A percentile compares a stretch with the other conserved stretches of the same genome.
These are phyloP conservation scores for Sorex maritimensis DNA, from an alignment of 2,797 vertebrate genomes.

Conservation along the genomic window DNA sequence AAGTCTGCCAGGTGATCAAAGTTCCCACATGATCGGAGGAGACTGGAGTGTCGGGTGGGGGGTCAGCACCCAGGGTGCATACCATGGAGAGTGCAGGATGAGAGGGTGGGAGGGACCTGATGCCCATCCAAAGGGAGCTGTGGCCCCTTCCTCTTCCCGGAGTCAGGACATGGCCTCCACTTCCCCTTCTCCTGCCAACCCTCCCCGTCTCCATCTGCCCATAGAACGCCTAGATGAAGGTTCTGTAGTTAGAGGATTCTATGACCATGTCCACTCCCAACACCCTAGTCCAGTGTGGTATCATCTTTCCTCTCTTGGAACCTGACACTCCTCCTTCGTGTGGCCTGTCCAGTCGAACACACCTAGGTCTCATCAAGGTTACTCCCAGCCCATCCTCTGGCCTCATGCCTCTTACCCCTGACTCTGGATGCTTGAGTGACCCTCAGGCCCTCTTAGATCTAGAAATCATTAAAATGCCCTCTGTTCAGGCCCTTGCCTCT, in stretches of 20 bases:
- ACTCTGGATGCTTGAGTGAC: neutral
- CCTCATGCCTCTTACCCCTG: neutral
- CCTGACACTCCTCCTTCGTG: neutral
- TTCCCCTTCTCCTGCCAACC: neutral
- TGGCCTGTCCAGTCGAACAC: too few relatives aligned
- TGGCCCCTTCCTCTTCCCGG: neutral
- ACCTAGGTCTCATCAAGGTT: neutral
- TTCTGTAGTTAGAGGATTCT: neutral
- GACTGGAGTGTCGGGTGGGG: too few relatives aligned
- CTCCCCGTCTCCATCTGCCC: neutral
- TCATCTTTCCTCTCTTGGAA: neutral
- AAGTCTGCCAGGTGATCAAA: neutral
- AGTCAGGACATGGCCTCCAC: neutral
- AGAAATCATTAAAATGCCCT: neutral
- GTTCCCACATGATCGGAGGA: neutral
- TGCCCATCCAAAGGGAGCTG: neutral
- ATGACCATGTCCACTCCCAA: fast-evolving
- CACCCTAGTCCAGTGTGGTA: neutral
- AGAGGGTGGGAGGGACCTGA: neutral
- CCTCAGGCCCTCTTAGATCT: neutral
- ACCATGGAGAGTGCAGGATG: too few relatives aligned
- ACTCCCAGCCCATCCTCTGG: neutral
- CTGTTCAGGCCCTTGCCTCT: neutral
- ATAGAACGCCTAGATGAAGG: fast-evolving
- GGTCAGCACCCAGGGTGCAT: neutral